Base-by-base conservation (phyloP, 2,888 invertebrate species). In the Drosophila peninsularis region DNA sequence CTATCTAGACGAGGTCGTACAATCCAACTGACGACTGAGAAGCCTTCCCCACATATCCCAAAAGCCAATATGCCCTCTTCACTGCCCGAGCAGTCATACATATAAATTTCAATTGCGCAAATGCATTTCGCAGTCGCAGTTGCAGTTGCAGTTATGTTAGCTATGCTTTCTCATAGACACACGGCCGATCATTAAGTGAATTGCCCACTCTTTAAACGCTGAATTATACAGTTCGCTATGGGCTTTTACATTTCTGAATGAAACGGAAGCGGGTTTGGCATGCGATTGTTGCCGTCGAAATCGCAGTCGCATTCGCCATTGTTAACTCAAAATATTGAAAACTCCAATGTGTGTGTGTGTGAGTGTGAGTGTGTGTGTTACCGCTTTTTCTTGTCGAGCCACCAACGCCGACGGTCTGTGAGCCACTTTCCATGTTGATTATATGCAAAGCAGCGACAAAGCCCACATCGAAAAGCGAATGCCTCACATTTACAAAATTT, bases 221-320 rank as follows among this genome's bases (percentile, higher is more conserved):
- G 49, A 30, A 36, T 63, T 64, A 30, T 34, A 49, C 24, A 49
- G 32, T 30, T 64, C 21, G 50, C 30, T 49, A 17, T 52, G 52
- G 21, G 36, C 36, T 41, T 24, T 21, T 36, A 21, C 17, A 30
- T 36, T 39, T 36, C 27, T 65, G 67, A 66, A 66, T 66, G 34
- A 41, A 63, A 67, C 80, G 83, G 82, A 86, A 83, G 71, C 80
- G 83, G 75, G 78, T 86, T 47, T 75, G 83, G 75, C 80, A 80
- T 62, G 42, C 52, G 49, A 49, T 50, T 55, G 58, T 64, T 49
- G 49, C 19, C 37, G 27, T 61, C 47, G 17, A 11, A 56, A 60
- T 54, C 21, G 54, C 54, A 30, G 41, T 54, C n/a, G 27, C 37
- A 17, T 54, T 65, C 57, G 83, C 68, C 68, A 76, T 79, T 82